phyloP scores from a whole-genome alignment of 2,113 vertebrate genomes.

The Pseudorectes ferrugineus region DNA sequence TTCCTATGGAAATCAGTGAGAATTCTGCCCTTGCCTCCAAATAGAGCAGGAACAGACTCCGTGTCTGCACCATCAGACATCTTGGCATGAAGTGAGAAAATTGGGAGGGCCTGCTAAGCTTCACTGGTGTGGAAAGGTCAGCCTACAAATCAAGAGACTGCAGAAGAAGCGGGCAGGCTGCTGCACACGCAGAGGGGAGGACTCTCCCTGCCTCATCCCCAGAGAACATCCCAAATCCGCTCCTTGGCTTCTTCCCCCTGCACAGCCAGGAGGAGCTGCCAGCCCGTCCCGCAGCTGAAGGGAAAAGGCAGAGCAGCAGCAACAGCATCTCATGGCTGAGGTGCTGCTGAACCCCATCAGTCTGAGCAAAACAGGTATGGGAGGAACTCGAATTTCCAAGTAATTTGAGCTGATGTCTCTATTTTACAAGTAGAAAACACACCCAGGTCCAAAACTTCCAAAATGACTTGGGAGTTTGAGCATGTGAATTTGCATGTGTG shows the following conservation, averaged over 20 bases:
- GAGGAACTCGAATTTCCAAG: background rate
- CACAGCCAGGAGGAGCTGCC: background rate
- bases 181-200: background rate
- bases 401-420: background rate
- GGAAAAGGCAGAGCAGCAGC: background rate
- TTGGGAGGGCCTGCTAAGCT: background rate
- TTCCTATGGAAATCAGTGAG: conserved; percentile 48
- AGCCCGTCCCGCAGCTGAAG: background rate
- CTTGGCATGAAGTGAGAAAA: background rate
- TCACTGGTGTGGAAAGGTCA: background rate
- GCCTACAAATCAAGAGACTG: background rate
- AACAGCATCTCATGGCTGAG: background rate
- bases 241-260: background rate
- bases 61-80: background rate
- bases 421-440: background rate
- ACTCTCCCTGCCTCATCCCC: background rate
- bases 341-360: background rate
- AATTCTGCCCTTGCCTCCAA: conserved; percentile 27
- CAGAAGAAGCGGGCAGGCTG: background rate
- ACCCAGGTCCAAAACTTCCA: background rate
- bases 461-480: background rate
- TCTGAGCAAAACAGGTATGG: background rate
- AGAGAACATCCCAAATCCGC: background rate
- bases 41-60: background rate
- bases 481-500: background rate